Evolutionary conservation across 2,888 invertebrate species (phyloP).

Genomic region (Belgica antarctica): DNA sequence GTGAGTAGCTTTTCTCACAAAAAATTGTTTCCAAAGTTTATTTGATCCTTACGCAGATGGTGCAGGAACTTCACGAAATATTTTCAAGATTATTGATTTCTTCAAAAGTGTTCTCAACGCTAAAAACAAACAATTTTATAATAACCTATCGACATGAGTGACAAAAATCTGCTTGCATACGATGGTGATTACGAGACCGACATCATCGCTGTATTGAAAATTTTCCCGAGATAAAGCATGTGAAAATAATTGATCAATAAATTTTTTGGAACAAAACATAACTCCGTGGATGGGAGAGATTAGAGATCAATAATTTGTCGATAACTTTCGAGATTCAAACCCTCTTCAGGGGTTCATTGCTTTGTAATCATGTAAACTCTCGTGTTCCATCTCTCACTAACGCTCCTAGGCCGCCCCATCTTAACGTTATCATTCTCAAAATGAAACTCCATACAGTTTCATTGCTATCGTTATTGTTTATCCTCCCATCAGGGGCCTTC

Average conservation of each 20-base stretch:
- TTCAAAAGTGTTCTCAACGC: too few relatives aligned
- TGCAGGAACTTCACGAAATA: too few relatives aligned
- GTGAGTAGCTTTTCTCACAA: too few relatives aligned
- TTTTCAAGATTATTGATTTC: too few relatives aligned
- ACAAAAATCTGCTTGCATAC: conserved; percentile 36
- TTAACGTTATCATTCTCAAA: neutral
- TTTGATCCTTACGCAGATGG: too few relatives aligned
- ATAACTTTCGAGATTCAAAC: neutral
- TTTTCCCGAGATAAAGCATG: neutral
- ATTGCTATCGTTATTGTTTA: conserved; percentile 29
- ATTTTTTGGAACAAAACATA: neutral
- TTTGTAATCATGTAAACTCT: conserved; percentile 3
- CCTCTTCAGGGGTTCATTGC: neutral
- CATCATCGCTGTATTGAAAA: neutral
- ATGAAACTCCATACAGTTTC: neutral
- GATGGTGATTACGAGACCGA: conserved; percentile 35
- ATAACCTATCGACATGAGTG: conserved; percentile 10
- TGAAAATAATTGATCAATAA: conserved; percentile 20
- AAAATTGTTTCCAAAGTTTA: too few relatives aligned
- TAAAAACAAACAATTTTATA: too few relatives aligned
- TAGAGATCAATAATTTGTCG: conserved; percentile 15
- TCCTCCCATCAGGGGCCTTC: conserved; percentile 13
- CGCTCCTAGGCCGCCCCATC: too few relatives aligned
- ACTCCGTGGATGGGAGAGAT: neutral
- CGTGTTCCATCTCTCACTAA: neutral